Base-by-base conservation (phyloP, 2,113 vertebrate species). In the Apistogramma diplotaenia region DNA sequence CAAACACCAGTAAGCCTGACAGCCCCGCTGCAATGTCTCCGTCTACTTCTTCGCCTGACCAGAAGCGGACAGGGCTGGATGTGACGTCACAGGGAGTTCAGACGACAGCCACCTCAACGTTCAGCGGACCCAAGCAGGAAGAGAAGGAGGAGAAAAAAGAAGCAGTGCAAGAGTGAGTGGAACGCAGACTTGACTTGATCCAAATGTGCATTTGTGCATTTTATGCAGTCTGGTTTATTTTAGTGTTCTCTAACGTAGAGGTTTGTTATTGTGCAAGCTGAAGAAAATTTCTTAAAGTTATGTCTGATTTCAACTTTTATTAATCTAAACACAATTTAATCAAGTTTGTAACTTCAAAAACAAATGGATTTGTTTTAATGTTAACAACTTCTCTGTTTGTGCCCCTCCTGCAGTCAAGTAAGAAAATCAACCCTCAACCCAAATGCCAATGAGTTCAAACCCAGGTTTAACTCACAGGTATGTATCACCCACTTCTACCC, bases 371-470 rank as follows among this genome's bases (percentile, higher is more conserved):
- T 8, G 1, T 23, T 46, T 43, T 27, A 46, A 43, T 23, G 5
- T 35, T 46, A 21, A 76, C 11, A 4, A 74, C 13, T 60, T 21
- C 3, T 56, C 21, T 59, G 6, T 87, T 83, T 85, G 78, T 58
- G 86, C 79, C 58, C 37, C 8, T 70, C 1, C 90, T 85, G 79
- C 90, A 99, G 98, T 93, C 98, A 98, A 97, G 97, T 99, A 81
- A 96, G 96, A 93, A 99, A 99, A 94, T 99, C 98, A 70, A 99
- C 98, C 16, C 92, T 99, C 90, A 99, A 99, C 92, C 98, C 98
- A 40, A 99, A 99, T 76, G 98, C 98, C 80, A 98, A 99, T 90
- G 98, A 99, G 87, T 99, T 99, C 94, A 99, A 99, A 91, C 98
- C 98, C 84, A 96, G 98, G 84, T 98, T 98, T 89, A 95, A 93